Evolutionary conservation across 2,888 invertebrate genomes (phyloP).

Genomic region (Agonopterix arenella): DNA sequence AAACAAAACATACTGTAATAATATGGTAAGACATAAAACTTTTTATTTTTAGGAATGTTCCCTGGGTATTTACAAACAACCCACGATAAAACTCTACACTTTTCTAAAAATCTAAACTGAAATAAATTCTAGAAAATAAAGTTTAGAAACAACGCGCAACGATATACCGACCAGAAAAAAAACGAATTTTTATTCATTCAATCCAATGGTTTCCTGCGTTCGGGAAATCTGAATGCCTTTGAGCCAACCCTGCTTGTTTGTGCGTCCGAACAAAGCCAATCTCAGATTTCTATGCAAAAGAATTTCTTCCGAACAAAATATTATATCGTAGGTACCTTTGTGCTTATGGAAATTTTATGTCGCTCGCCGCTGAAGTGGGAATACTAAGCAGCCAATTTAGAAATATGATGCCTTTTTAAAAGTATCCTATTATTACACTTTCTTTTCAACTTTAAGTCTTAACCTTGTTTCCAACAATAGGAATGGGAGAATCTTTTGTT

Average conservation of each 20-base stretch:
- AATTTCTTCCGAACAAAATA: slow-evolving; percentile 49
- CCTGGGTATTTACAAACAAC: too few species aligned
- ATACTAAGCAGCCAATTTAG: slow-evolving; percentile 37
- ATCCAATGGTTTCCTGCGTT: slow-evolving; percentile 32
- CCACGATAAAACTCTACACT: too few species aligned
- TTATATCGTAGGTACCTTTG: slow-evolving; percentile 49
- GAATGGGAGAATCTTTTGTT: too few species aligned
- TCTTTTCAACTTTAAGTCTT: too few species aligned
- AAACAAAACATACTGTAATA: too few species aligned
- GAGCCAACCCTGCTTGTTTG: slow-evolving; percentile 54
- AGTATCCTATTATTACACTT: slow-evolving; percentile 15
- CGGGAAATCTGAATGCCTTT: slow-evolving; percentile 41
- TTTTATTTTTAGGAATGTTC: too few species aligned
- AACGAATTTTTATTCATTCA: slow-evolving; percentile 28
- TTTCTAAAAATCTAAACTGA: neutral
- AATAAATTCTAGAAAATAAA: neutral
- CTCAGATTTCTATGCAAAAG: slow-evolving; percentile 59
- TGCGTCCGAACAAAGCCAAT: slow-evolving; percentile 60
- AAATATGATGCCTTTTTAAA: slow-evolving; percentile 27
- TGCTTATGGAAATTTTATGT: slow-evolving; percentile 52
- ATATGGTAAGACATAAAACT: too few species aligned
- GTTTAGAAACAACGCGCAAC: neutral
- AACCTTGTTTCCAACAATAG: too few species aligned
- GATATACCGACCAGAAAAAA: neutral
- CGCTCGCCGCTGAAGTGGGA: slow-evolving; percentile 25